These are phyloP conservation scores for Periophthalmus modestus DNA, from an alignment of 2,113 vertebrate species.

Conservation along the genomic window DNA sequence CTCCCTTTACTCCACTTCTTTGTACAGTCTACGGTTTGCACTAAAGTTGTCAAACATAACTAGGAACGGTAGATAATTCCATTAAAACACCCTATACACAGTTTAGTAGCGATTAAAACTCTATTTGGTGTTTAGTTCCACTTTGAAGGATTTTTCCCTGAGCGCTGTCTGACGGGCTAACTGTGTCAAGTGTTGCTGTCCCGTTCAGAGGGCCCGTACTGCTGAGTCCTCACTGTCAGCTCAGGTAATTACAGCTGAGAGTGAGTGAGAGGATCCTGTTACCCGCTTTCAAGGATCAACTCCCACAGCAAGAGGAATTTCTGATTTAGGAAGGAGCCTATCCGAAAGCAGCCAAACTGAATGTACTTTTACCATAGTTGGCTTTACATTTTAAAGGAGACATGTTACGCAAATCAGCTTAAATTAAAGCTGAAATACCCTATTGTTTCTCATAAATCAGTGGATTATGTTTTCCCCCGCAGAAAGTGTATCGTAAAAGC, in stretches of 20 bases:
- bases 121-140: too few species aligned
- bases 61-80: too few species aligned
- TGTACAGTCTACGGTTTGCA: too few species aligned
- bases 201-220: background rate
- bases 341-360: background rate
- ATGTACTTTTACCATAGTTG: background rate
- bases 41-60: too few species aligned
- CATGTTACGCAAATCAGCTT: too few species aligned
- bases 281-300: constrained; percentile 1
- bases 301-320: constrained; percentile 9
- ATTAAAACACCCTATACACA: too few species aligned
- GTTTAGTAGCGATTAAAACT: too few species aligned
- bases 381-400: background rate
- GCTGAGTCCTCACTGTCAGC: constrained; percentile 17
- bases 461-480: too few species aligned
- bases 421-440: too few species aligned
- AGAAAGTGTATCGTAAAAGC: too few species aligned
- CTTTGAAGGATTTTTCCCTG: background rate
- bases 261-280: constrained; percentile 26
- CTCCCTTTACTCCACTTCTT: too few species aligned
- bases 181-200: constrained; percentile 13
- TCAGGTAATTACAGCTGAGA: constrained; percentile 30
- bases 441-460: too few species aligned
- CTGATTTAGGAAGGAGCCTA: background rate
- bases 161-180: constrained; percentile 22